Evolutionary conservation across 1,140 invertebrate genomes (phyloP), one percentile per base, ranked within the genome.

Genomic region (Drosophila chauvacae): DNA sequence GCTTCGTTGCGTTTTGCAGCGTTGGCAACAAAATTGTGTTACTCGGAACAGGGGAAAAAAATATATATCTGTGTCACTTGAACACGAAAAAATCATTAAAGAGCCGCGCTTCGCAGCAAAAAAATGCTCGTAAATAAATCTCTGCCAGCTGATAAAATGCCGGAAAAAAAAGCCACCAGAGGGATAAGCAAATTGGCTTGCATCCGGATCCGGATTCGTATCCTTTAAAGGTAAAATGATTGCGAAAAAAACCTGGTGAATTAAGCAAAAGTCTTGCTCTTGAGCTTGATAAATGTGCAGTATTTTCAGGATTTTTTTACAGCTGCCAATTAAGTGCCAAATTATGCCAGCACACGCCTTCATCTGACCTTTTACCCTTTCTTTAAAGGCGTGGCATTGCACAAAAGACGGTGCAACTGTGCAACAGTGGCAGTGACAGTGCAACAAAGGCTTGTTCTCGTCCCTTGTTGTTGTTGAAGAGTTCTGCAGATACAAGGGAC

Each of bases 301-400:
- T 28, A 48, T 50, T n/a, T 13, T 30, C 47, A 6, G 70, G 33
- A 35, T 44, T 64, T 39, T 37, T 68, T 37, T 66, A 58, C 80
- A 66, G 69, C 78, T 80, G 83, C 84, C 84, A 87, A 87, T 87
- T 87, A 87, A 87, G 77, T 88, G 83, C 80, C 84, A 86, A 80
- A 86, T 86, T 86, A 87, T 88, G 83, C 76, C 81, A 72, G 35
- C 26, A 11, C 3, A n/a, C 20, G 33, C 53, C 18, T 11, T 11
- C 26, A 13, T 30, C 11, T 18, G 48, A 3, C 30, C 18, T 16
- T 16, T 55, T 37, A 23, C 23, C 13, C 35, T 39, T 39, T 10
- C 44, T 16, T 55, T 41, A 11, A 26, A 44, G 65, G 69, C 23
- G 30, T 39, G 50, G 48, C 30, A 33, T 30, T 45, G 30, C 23